Conservation (phyloP, 2,113 vertebrate species). For the Struthidea cinerea region DNA sequence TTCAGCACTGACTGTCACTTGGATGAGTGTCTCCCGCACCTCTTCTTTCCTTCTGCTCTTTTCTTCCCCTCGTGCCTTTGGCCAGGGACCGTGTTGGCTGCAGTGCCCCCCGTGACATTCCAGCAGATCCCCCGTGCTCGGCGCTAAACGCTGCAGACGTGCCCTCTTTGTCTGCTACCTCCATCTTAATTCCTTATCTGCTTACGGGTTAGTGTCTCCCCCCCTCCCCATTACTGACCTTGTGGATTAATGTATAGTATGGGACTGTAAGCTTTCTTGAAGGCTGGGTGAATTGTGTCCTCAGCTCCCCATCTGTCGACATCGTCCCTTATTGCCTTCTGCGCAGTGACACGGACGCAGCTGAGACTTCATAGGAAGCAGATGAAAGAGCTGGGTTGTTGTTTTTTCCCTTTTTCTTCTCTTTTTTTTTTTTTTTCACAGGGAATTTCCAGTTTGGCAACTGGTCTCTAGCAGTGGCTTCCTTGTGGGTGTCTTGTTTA, state of each 20-base stretch:
- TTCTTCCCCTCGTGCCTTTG: neutral
- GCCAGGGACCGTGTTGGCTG: neutral
- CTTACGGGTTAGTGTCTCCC: conserved; percentile 33
- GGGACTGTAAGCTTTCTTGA: conserved; percentile 66
- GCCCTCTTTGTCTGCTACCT: conserved; percentile 50
- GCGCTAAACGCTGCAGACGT: neutral
- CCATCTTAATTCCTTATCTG: conserved; percentile 67
- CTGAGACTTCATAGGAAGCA: conserved; percentile 40
- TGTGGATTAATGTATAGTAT: conserved; percentile 66
- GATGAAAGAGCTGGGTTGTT: conserved; percentile 5
- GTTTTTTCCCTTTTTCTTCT: neutral
- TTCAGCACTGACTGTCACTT: conserved; percentile 41
- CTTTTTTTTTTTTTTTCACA: neutral
- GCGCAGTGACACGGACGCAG: conserved; percentile 15
- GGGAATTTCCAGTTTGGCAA: conserved; percentile 33
- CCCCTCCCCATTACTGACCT: conserved; percentile 54
- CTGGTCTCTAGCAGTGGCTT: neutral
- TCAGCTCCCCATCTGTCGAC: conserved; percentile 67
- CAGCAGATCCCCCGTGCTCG: neutral
- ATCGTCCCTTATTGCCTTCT: conserved; percentile 47
- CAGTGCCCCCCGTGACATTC: conserved; percentile 41
- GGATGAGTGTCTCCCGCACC: conserved; percentile 11
- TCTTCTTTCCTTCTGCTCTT: conserved; percentile 24
- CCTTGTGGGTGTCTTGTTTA: conserved; percentile 21
- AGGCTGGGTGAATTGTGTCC: conserved; percentile 66